Evolutionary conservation across 2,113 vertebrate genomes (phyloP), one percentile per base, ranked within the genome.

Genomic region (Peromyscus polionotus): DNA sequence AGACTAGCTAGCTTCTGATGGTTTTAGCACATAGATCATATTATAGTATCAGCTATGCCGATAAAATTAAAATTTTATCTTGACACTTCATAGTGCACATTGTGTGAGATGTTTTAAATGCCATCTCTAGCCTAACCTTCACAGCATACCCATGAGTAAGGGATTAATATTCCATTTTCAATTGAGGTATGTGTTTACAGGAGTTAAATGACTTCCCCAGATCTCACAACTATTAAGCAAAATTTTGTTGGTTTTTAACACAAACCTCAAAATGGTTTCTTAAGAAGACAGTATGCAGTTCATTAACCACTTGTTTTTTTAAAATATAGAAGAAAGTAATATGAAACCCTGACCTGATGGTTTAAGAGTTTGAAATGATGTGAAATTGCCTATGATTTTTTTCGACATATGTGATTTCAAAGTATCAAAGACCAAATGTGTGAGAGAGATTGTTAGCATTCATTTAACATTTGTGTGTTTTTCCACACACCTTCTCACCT

Each of bases 351-450:
- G 68, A 90, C 20, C 31, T 81, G 81, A 70, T 73, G 91, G 19
- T 77, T 86, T 93, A 95, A 95, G 93, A 94, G 79, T 81, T 48
- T n/a, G 22, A 95, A 95, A 92, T 94, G 48, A 73, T 39, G 19
- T 72, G 19, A 95, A 95, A 83, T 19, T 77, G 24, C 42, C 39
- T 76, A 80, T n/a, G 79, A 13, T 22, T 57, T 80, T 85, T 93
- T 91, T 45, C 36, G 8, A 51, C 1, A 31, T 68, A 72, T 20
- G 33, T 75, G 48, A 94, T 92, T 84, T 95, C 94, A 93, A 89
- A 97, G 57, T 36, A 85, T 85, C 51, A 90, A 81, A 36, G 24
- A 81, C 45, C 9, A 45, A 63, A 12, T 70, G 5, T 90, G 17
- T 84, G 73, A 72, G 80, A 79, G 63, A 88, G 12, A 88, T 10